Base-by-base conservation (phyloP, 2,888 invertebrate species). In the Cinara cedri region DNA sequence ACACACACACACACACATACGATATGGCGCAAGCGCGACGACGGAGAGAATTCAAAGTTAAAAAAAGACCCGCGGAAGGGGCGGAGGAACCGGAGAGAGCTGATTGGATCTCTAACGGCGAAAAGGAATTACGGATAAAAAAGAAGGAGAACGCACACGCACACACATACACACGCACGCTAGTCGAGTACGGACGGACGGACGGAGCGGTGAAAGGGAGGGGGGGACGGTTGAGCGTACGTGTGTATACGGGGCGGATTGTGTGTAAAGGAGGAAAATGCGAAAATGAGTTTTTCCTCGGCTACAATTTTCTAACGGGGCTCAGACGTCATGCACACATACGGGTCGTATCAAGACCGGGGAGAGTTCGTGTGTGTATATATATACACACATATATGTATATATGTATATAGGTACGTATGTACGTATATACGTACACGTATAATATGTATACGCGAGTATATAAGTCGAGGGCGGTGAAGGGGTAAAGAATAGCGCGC, bases 251-350 rank as follows among this genome's bases (percentile, higher is more conserved):
- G 44, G 11, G 60, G 51, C 68, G 75, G 81, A 66, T 75, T 46
- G 68, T 42, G 66, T 70, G 81, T 66, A 81, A 81, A 82, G 78
- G 72, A 81, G 74, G 81, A 82, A 82, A 82, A 82, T 82, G 82
- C 82, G 82, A 82, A 82, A 82, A 82, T 82, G 82, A 82, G 82
- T 82, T 82, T 82, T 81, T 82, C 80, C 80, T 81, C 72, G 72
- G 81, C 34, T 34, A 6, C 81, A 81, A 81, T 81, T 81, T 81
- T 81, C 81, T 75, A 81, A 81, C 81, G 81, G 75, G 81, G 81
- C 81, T 81, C 76, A 81, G 75, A 76, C 63, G 62, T 78, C 76
- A 71, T 78, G 65, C 70, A 78, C 75, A 66, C 70, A 76, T 65
- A 81, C 55, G 71, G 26, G 70, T 57, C 65, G 71, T 60, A 57